Evolutionary conservation across 2,888 invertebrate genomes (phyloP).

Genomic region (Drosophila setosimentum): DNA sequence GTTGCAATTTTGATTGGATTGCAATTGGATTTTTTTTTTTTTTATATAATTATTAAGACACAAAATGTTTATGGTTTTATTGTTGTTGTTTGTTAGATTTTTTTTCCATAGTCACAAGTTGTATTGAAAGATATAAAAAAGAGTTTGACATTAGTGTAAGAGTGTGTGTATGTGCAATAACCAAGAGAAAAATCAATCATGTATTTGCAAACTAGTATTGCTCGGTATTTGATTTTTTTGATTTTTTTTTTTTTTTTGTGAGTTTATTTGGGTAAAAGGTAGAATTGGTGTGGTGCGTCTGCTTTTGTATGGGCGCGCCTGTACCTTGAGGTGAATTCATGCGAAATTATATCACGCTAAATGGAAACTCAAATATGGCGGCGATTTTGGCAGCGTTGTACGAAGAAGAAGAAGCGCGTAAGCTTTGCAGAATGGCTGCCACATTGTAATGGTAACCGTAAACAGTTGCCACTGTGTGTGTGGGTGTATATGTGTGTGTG

Average conservation of each 20-base stretch:
- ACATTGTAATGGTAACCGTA: conserved; percentile 12
- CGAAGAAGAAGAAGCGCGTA: conserved; percentile 53
- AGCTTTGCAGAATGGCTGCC: conserved; percentile 48
- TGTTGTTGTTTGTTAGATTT: conserved; percentile 34
- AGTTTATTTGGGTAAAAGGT: conserved; percentile 11
- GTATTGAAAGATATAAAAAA: conserved; percentile 79
- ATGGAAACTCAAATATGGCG: conserved; percentile 52
- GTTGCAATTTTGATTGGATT: conserved; percentile 38
- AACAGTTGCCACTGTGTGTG: conserved; percentile 30
- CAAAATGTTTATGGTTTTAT: conserved; percentile 62
- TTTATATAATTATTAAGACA: conserved; percentile 57
- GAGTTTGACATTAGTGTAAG: conserved; percentile 80
- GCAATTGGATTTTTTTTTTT: conserved; percentile 39
- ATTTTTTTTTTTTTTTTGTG: neutral
- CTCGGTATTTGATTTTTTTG: neutral
- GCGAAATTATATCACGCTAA: conserved; percentile 53
- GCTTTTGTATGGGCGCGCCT: conserved; percentile 29
- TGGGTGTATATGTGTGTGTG: conserved; percentile 6
- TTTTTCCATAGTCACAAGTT: conserved; percentile 62
- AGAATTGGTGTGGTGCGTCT: conserved; percentile 24
- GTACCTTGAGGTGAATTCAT: conserved; percentile 34
- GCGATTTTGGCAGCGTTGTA: conserved; percentile 53
- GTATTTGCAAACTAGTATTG: conserved; percentile 24
- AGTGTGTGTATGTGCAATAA: conserved; percentile 42
- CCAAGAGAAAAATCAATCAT: conserved; percentile 39